Percentiles rank a stretch among this genome's conserved stretches.
These are phyloP conservation scores for Narcine bancroftii DNA, from an alignment of 2,113 vertebrate species.

Conservation along the genomic window DNA sequence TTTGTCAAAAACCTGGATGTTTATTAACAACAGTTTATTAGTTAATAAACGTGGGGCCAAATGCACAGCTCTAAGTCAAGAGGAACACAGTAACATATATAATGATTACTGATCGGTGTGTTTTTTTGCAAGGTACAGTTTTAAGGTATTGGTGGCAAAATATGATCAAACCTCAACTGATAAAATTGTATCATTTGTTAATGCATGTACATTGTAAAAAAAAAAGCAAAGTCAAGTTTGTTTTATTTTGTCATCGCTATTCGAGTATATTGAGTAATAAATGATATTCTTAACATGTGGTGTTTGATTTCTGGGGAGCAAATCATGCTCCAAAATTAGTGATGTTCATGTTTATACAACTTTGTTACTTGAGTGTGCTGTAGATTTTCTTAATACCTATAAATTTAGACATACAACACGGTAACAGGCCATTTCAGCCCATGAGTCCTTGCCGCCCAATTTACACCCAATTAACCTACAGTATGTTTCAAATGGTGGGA, in stretches of 20 bases:
- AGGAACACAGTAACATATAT: not conserved
- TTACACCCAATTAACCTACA: too few species aligned
- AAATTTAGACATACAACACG: too few species aligned
- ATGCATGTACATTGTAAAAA: conserved; percentile 22
- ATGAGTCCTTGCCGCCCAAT: too few species aligned
- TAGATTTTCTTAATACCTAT: not conserved
- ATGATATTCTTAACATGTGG: conserved; percentile 10
- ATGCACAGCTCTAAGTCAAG: not conserved
- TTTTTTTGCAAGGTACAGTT: conserved; percentile 4
- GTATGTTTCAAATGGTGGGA: too few species aligned
- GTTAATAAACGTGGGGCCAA: not conserved
- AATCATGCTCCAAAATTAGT: not conserved
- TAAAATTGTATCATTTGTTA: conserved; percentile 24
- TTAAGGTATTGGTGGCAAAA: not conserved
- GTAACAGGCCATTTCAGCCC: too few species aligned
- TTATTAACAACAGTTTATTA: not conserved
- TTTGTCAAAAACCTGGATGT: not conserved
- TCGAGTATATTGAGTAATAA: conserved; percentile 24
- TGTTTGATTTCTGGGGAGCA: not conserved
- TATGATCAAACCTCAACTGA: not conserved
- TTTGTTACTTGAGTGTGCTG: not conserved
- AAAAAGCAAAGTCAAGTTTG: conserved; percentile 18
- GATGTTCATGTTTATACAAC: not conserved
- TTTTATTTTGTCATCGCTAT: conserved; percentile 27
- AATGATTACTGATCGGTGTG: not conserved